Evolutionary conservation across 2,113 vertebrate genomes (phyloP).

Genomic region (Prochilodus magdalenae): DNA sequence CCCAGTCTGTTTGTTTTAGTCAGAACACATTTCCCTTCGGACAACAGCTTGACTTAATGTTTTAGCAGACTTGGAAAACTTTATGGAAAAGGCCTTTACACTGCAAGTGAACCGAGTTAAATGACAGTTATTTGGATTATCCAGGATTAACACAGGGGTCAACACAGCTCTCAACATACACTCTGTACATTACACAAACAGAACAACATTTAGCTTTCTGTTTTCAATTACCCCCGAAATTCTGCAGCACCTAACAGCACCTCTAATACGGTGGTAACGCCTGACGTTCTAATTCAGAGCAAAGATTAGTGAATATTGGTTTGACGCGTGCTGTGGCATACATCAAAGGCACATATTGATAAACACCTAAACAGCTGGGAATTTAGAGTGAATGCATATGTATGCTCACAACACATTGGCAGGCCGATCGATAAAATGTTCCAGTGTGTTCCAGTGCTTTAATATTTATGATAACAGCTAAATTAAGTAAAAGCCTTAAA

Average conservation of each 20-base stretch:
- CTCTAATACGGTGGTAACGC: background rate
- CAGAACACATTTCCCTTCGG: background rate
- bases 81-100: background rate
- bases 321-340: constrained; percentile 48
- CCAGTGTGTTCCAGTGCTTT: constrained; percentile 60
- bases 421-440: constrained; percentile 58
- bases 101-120: background rate
- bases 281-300: constrained; percentile 10
- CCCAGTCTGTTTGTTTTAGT: background rate
- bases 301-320: constrained; percentile 30
- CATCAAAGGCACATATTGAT: constrained; percentile 53
- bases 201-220: background rate
- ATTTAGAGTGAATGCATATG: constrained; percentile 60
- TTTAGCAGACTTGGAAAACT: background rate
- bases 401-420: constrained; percentile 57
- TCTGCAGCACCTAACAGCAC: background rate
- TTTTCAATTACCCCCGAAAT: background rate
- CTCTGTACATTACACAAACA: background rate
- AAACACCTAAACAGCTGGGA: constrained; percentile 55
- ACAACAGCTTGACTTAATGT: background rate
- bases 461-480: constrained; percentile 78
- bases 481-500: constrained; percentile 83
- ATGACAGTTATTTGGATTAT: background rate
- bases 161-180: background rate
- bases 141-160: background rate